A percentile compares a stretch with the other conserved stretches of the same genome.
phyloP scores from a whole-genome alignment of 2,113 vertebrate genomes.

The Telmatochromis sp. region DNA sequence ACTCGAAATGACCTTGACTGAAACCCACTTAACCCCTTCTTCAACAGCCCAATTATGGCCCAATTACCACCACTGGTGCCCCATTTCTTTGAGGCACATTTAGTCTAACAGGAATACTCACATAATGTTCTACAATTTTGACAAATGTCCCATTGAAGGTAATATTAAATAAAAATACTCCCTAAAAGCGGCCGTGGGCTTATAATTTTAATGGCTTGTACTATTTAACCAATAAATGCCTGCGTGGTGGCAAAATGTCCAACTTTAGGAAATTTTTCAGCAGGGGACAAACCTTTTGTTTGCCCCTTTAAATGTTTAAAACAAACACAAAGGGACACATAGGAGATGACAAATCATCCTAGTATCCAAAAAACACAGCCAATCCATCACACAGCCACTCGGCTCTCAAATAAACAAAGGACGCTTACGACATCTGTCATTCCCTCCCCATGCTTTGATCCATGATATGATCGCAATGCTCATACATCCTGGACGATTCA shows the following conservation, averaged over 20 bases:
- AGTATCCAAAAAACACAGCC: constrained; percentile 2
- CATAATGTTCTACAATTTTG: neutral
- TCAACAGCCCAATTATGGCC: neutral
- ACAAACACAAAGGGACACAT: constrained; percentile 10
- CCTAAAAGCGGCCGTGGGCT: neutral
- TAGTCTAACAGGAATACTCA: neutral
- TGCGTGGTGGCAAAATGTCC: neutral
- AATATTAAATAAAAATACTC: neutral
- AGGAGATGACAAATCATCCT: constrained; percentile 34
- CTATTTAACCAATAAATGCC: neutral
- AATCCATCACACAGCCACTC: constrained; percentile 43
- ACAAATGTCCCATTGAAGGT: neutral
- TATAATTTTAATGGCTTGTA: neutral
- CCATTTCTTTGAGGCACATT: constrained; percentile 8
- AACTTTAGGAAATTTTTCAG: neutral
- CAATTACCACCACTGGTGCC: neutral
- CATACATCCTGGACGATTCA: constrained; percentile 35
- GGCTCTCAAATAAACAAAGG: constrained; percentile 48
- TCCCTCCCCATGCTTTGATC: constrained; percentile 42
- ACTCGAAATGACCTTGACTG: constrained; percentile 18
- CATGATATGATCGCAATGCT: constrained; percentile 47
- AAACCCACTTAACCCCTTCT: constrained; percentile 21
- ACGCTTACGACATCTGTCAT: constrained; percentile 52
- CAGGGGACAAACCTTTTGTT: neutral
- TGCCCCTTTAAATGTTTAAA: neutral